Evolutionary conservation across 2,113 vertebrate genomes (phyloP).

Genomic region (Zosterops pallidus): DNA sequence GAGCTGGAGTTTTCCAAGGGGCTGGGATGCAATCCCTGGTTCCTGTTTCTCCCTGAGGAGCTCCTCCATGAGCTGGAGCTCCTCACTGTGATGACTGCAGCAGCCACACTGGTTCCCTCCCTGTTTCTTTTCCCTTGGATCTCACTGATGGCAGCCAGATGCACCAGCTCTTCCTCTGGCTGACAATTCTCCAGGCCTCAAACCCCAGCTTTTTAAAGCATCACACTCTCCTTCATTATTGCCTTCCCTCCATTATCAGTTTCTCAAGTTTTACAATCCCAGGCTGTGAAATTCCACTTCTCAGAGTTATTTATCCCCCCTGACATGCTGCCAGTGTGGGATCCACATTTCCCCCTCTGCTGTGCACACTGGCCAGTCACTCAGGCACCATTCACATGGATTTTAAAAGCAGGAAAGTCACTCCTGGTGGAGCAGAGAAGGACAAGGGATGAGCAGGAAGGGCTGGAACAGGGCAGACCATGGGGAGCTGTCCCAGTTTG

Average conservation of each 20-base stretch:
- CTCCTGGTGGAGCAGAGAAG: accelerated
- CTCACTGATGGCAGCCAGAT: background rate
- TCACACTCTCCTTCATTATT: background rate
- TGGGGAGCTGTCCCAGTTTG: background rate
- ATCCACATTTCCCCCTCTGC: background rate
- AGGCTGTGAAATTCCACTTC: background rate
- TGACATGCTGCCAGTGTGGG: accelerated
- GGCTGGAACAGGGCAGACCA: background rate
- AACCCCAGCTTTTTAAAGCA: background rate
- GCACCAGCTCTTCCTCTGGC: background rate
- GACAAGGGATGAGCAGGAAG: background rate
- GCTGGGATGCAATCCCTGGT: background rate
- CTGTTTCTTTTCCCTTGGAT: background rate
- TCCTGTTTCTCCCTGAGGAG: background rate
- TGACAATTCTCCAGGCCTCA: background rate
- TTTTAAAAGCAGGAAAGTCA: background rate
- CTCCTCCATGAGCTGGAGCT: background rate
- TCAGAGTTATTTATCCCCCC: background rate
- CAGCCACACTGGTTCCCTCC: background rate
- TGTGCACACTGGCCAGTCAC: background rate
- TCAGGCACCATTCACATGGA: background rate
- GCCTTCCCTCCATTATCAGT: background rate
- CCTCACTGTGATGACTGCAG: background rate
- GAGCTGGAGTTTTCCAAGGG: background rate
- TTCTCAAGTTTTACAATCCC: background rate